Evolutionary conservation across 2,113 vertebrate species (phyloP).

Genomic region (Macrotus californicus): DNA sequence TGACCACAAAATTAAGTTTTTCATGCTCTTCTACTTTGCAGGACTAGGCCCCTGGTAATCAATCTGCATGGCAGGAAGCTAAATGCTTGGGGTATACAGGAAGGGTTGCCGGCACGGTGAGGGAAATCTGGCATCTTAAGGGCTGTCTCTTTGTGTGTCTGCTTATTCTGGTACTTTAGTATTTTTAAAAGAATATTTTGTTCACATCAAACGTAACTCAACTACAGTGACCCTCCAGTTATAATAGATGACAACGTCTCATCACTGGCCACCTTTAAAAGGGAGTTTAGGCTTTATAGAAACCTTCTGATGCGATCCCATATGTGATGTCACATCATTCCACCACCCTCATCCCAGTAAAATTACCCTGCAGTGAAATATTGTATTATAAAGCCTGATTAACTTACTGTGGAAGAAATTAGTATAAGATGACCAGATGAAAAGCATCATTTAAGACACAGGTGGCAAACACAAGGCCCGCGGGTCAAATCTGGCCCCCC

Average conservation of each 20-base stretch:
- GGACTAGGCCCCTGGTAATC: slow-evolving; percentile 72
- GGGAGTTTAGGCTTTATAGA: slow-evolving; percentile 61
- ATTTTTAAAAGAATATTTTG: slow-evolving; percentile 61
- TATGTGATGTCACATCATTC: slow-evolving; percentile 5
- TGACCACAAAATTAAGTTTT: slow-evolving; percentile 84
- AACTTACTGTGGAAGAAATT: slow-evolving; percentile 68
- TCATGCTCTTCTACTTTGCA: slow-evolving; percentile 83
- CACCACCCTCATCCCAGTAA: slow-evolving; percentile 56
- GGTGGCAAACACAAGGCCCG: too few relatives aligned
- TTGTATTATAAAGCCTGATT: slow-evolving; percentile 68
- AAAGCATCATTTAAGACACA: slow-evolving; percentile 62
- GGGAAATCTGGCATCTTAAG: slow-evolving; percentile 68
- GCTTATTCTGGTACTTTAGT: slow-evolving; percentile 58
- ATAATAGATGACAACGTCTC: slow-evolving; percentile 60
- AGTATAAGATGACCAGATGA: slow-evolving; percentile 73
- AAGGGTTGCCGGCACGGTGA: slow-evolving; percentile 71
- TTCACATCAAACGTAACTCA: slow-evolving; percentile 54
- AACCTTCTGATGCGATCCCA: slow-evolving; percentile 53
- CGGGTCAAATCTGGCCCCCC: too few relatives aligned
- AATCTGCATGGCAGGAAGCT: slow-evolving; percentile 65
- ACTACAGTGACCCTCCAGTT: slow-evolving; percentile 57
- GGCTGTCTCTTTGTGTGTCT: slow-evolving; percentile 17
- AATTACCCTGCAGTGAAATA: slow-evolving; percentile 63
- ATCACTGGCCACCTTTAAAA: slow-evolving; percentile 77
- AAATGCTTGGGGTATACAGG: slow-evolving; percentile 74